phyloP scores from a whole-genome alignment of 2,113 vertebrate species.

The Sorex araneus region DNA sequence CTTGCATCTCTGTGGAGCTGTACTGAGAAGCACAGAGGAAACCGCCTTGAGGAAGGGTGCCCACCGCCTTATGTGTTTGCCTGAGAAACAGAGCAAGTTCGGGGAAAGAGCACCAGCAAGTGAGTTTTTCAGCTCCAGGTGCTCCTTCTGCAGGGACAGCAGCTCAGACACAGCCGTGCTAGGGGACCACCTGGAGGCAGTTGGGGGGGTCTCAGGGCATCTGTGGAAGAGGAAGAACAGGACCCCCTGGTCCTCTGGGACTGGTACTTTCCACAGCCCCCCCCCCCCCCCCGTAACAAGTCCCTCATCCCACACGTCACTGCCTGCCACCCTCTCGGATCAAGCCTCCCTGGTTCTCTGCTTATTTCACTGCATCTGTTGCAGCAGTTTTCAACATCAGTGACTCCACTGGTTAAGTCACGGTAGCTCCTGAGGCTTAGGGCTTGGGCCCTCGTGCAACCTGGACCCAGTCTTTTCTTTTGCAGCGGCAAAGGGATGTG shows the following conservation, averaged over 20 bases:
- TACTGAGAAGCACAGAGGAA: not conserved
- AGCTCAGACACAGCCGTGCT: not conserved
- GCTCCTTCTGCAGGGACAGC: not conserved
- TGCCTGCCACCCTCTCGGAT: not conserved
- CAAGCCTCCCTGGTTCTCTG: too few relatives aligned
- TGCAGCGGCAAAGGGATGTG: too few relatives aligned
- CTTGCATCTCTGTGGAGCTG: not conserved
- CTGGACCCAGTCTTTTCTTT: too few relatives aligned
- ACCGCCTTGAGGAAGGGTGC: not conserved
- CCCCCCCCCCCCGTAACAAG: not conserved
- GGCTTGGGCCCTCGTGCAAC: not conserved
- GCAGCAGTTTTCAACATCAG: not conserved
- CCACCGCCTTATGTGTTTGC: not conserved
- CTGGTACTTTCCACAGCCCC: not conserved
- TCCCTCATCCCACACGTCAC: too few relatives aligned
- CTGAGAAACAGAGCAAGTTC: not conserved
- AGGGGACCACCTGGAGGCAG: not conserved
- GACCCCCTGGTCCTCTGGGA: not conserved
- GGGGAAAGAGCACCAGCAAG: not conserved
- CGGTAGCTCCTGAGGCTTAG: not conserved
- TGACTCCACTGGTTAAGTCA: not conserved
- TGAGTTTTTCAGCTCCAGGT: too few relatives aligned
- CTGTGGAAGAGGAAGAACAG: not conserved
- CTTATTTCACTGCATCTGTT: too few relatives aligned
- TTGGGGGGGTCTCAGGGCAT: accelerated